These are phyloP conservation scores for Bubo blakistoni DNA, from an alignment of 2,113 vertebrate genomes.

Conservation along the genomic window DNA sequence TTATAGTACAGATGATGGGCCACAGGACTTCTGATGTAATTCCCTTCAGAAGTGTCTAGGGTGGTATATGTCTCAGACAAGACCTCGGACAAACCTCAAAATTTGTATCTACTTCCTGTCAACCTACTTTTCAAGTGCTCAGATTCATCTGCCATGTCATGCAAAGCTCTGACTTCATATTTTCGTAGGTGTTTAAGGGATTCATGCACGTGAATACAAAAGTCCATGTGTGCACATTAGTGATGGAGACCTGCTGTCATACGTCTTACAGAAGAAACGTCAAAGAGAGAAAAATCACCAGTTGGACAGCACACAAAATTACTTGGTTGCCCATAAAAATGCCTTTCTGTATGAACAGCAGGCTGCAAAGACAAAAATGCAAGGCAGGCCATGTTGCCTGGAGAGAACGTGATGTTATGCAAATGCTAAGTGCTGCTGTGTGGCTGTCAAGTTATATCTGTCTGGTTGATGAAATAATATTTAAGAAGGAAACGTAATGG, in stretches of 20 bases:
- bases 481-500: neutral
- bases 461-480: conserved; percentile 9
- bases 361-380: neutral
- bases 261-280: neutral
- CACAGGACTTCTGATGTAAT: neutral
- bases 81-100: neutral
- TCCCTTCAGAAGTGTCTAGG: neutral
- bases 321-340: neutral
- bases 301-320: neutral
- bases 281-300: neutral
- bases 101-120: neutral
- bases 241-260: neutral
- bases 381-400: neutral
- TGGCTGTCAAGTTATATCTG: neutral
- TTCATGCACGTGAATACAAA: neutral
- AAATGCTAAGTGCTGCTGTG: neutral
- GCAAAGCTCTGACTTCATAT: neutral
- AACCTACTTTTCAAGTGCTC: neutral
- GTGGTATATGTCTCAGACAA: neutral
- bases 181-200: neutral
- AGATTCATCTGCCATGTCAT: neutral
- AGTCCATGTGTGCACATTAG: neutral
- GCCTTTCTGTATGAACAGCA: neutral
- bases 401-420: neutral
- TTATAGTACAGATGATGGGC: neutral